Conservation (phyloP, 2,888 invertebrate species). For the Polia nebulosa region DNA sequence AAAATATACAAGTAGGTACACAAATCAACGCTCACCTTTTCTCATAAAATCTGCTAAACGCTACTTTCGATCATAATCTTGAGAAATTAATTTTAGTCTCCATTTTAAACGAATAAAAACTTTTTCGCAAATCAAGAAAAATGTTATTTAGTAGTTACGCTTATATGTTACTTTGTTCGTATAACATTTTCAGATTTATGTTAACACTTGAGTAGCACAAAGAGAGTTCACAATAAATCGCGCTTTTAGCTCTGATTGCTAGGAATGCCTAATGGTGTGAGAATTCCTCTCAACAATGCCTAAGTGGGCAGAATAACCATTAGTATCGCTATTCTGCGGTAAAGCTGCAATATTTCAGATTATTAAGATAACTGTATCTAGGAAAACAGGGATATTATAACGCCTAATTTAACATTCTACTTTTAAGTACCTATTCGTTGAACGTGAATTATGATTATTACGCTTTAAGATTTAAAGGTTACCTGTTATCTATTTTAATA, state of each 20-base stretch:
- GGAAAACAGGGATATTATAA: conserved; percentile 22
- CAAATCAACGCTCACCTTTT: too few relatives aligned
- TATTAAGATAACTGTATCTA: conserved; percentile 37
- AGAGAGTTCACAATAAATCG: conserved; percentile 56
- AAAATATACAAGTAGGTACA: too few relatives aligned
- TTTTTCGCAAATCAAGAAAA: background rate
- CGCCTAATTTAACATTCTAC: conserved; percentile 22
- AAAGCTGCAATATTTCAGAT: conserved; percentile 48
- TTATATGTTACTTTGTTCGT: conserved; percentile 1
- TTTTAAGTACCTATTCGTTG: conserved; percentile 32
- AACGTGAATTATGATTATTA: conserved; percentile 43
- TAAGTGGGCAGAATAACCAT: conserved; percentile 52
- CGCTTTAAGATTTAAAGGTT: conserved; percentile 30
- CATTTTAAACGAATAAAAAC: background rate
- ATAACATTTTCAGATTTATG: conserved; percentile 29
- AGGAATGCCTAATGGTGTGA: conserved; percentile 55
- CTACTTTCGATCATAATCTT: too few relatives aligned
- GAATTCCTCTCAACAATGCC: conserved; percentile 56
- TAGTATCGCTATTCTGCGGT: conserved; percentile 47
- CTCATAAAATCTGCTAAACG: too few relatives aligned
- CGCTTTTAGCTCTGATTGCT: conserved; percentile 52
- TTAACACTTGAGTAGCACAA: conserved; percentile 35
- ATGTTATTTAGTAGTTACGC: background rate
- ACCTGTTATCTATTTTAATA: conserved; percentile 49
- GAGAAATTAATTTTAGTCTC: too few relatives aligned